Evolutionary conservation across 2,888 invertebrate genomes (phyloP), one percentile per base, ranked within the genome.

Genomic region (Amiota mariae): DNA sequence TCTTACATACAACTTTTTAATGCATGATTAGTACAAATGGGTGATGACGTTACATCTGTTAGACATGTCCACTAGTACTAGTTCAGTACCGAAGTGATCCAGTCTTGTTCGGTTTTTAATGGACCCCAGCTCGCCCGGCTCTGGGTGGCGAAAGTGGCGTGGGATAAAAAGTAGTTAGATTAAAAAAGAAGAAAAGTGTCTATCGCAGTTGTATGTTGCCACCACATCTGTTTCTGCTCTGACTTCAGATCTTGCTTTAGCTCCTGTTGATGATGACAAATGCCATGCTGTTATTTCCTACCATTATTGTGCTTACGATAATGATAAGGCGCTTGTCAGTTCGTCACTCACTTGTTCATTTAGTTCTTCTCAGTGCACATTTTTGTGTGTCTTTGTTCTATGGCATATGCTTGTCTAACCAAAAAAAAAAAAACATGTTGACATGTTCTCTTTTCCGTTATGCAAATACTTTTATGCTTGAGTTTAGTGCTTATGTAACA

Each of bases 261-360:
- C n/a, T 63, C 57, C 49, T n/a, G 57, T 64, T 63, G 63, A 51
- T 66, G 71, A 71, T 61, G 61, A 72, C 59, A 57, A 75, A 75
- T 68, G 54, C 67, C 67, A 11, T 81, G 84, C 84, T 84, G 84
- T 82, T 83, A 84, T 79, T 81, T 80, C 81, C 75, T 71, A 75
- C 76, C 81, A 51, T 36, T 63, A 51, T 36, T 63, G 12, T 63
- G 63, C 36, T 66, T 20, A 68, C 51, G 84, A 82, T 86, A 86
- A 86, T 87, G 87, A 85, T 87, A 86, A 86, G 83, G 86, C 85
- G 81, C 81, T 82, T 85, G 83, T 85, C 85, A 85, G 75, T 76
- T 74, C 74, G 76, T 73, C 76, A 76, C 67, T 74, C 74, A 56
- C 59, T 15, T 36, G 20, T 66, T 47, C 18, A 48, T 10, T 24